Conservation (phyloP, 2,113 vertebrate species). For the Hyaena hyaena region DNA sequence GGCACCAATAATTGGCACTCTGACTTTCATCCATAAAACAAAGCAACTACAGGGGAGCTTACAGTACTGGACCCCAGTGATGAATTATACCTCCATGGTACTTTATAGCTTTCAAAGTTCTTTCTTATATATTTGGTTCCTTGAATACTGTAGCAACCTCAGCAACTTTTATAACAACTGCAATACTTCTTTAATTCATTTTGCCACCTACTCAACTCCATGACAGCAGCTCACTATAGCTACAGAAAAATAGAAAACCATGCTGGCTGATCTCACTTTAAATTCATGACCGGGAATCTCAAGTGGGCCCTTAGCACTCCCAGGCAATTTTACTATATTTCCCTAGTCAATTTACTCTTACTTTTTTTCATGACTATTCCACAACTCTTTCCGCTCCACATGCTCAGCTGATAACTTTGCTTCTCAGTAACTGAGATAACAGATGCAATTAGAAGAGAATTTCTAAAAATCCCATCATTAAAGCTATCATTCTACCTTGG, state of each 20-base stretch:
- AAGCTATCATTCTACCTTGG: neutral
- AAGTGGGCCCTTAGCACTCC: neutral
- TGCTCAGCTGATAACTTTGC: neutral
- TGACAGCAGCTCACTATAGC: neutral
- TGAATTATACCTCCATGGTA: neutral
- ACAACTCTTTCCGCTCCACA: neutral
- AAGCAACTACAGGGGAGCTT: neutral
- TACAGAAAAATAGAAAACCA: neutral
- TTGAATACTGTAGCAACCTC: neutral
- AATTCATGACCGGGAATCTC: slow-evolving; percentile 27
- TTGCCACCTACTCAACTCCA: neutral
- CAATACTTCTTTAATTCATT: slow-evolving; percentile 49
- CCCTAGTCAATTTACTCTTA: neutral
- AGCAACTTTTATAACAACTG: neutral
- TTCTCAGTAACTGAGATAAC: neutral
- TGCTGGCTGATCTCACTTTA: neutral
- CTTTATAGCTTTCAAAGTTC: neutral
- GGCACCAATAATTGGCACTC: neutral
- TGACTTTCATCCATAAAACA: slow-evolving; percentile 50
- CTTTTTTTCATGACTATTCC: neutral
- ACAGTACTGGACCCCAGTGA: neutral
- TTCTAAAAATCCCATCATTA: neutral
- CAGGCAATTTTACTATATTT: neutral
- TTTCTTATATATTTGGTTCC: neutral
- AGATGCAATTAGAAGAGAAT: neutral